Percentiles rank a stretch among this genome's conserved stretches.
phyloP scores from a whole-genome alignment of 2,888 invertebrate species.

The Melanotus villosus region DNA sequence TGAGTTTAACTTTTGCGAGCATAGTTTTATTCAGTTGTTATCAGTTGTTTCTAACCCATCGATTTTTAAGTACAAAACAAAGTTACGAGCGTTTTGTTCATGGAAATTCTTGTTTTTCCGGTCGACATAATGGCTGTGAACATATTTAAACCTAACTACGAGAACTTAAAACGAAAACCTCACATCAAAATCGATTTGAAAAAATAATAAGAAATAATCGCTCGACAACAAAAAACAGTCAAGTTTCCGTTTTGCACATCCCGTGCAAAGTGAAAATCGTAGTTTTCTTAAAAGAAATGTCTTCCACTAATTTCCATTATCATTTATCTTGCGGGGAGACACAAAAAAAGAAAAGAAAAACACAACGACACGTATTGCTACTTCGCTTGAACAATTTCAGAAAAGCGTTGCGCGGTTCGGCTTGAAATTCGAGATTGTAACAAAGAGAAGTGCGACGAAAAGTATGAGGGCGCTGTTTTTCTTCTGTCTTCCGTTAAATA shows the following conservation, averaged over 20 bases:
- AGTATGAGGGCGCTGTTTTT: neutral
- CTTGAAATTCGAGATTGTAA: slow-evolving; percentile 23
- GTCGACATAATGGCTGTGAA: too few relatives aligned
- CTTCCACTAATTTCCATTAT: slow-evolving; percentile 66
- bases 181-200: too few relatives aligned
- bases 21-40: too few relatives aligned
- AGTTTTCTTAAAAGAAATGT: slow-evolving; percentile 61
- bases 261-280: slow-evolving; percentile 60
- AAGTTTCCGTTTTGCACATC: slow-evolving; percentile 38
- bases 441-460: slow-evolving; percentile 15
- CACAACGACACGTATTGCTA: slow-evolving; percentile 59
- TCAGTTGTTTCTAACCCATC: too few relatives aligned
- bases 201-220: slow-evolving; percentile 46
- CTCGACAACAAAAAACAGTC: slow-evolving; percentile 41
- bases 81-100: too few relatives aligned
- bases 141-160: too few relatives aligned
- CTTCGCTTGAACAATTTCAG: slow-evolving; percentile 52
- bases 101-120: too few relatives aligned
- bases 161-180: too few relatives aligned
- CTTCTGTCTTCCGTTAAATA: too few relatives aligned
- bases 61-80: too few relatives aligned
- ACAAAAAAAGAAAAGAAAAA: slow-evolving; percentile 55
- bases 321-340: slow-evolving; percentile 63
- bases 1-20: too few relatives aligned
- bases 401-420: slow-evolving; percentile 29